phyloP scores from a whole-genome alignment of 37 sponge, comb jelly and placozoan genomes.

The Beroe ovata region DNA sequence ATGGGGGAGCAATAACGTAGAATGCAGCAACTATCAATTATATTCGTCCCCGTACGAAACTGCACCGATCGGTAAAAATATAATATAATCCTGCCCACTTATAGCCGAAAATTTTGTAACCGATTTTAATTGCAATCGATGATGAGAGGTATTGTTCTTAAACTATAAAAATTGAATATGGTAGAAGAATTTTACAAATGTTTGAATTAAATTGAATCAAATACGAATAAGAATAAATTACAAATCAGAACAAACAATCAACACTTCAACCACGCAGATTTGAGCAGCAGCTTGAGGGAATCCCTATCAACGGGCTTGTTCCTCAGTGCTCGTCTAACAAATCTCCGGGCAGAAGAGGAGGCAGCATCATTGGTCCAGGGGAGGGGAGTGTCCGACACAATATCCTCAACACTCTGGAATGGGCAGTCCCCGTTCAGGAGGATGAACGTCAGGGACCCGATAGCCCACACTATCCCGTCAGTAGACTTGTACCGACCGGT shows the following conservation, averaged over 20 bases:
- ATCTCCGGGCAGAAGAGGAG: conserved; percentile 46
- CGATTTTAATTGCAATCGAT: too few species aligned
- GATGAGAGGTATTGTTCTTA: too few species aligned
- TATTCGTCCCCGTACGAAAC: too few species aligned
- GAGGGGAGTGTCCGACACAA: not conserved
- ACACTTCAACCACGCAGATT: conserved; percentile 36
- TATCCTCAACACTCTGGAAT: not conserved
- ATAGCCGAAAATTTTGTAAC: too few species aligned
- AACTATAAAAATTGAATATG: too few species aligned
- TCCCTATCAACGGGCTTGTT: conserved; percentile 1
- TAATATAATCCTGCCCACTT: too few species aligned
- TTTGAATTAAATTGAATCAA: too few species aligned
- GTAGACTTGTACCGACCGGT: conserved; percentile 14
- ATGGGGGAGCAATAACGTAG: too few species aligned
- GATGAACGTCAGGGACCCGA: conserved; percentile 47
- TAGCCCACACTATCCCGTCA: conserved; percentile 5
- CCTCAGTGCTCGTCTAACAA: conserved; percentile 24
- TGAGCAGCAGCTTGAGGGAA: not conserved
- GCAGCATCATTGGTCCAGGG: conserved; percentile 12
- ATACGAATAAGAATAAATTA: too few species aligned
- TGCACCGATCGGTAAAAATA: too few species aligned
- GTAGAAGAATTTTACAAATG: too few species aligned
- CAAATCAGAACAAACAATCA: not conserved
- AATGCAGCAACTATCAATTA: too few species aligned
- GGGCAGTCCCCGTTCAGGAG: conserved; percentile 18